These are phyloP conservation scores for Syngnathus acus DNA, from an alignment of 2,797 vertebrate species.

Conservation along the genomic window DNA sequence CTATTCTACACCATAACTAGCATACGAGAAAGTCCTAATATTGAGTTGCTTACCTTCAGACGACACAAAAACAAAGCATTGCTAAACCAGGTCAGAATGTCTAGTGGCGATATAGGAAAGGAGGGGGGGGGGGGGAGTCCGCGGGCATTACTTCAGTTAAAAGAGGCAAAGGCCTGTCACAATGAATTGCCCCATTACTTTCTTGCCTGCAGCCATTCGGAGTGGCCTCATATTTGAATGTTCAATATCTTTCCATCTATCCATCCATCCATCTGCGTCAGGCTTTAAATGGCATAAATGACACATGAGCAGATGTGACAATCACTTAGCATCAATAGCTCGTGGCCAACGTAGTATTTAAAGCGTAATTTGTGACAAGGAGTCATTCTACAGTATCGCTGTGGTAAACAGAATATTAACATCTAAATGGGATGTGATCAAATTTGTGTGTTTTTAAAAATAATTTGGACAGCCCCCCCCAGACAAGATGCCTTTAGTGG, in stretches of 20 bases:
- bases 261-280: slow-evolving; percentile 8
- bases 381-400: slow-evolving; percentile 22
- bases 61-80: slow-evolving; percentile 1
- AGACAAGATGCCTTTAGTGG: neutral
- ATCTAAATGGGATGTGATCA: slow-evolving; percentile 2
- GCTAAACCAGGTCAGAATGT: slow-evolving; percentile 58
- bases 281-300: slow-evolving; percentile 30
- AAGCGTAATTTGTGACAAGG: slow-evolving; percentile 9
- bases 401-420: slow-evolving; percentile 27
- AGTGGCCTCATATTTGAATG: slow-evolving; percentile 27
- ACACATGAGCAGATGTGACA: slow-evolving; percentile 44
- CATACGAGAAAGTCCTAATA: too few species aligned
- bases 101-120: slow-evolving; percentile 23
- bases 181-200: slow-evolving; percentile 37
- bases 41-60: too few species aligned
- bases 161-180: slow-evolving; percentile 51
- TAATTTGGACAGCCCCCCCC: neutral
- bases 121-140: slow-evolving; percentile 46
- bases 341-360: slow-evolving; percentile 20
- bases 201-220: slow-evolving; percentile 40
- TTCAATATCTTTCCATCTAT: slow-evolving; percentile 8
- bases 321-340: slow-evolving; percentile 38
- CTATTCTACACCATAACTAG: too few species aligned
- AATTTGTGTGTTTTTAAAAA: neutral
- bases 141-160: slow-evolving; percentile 44